phyloP scores from a whole-genome alignment of 1,140 invertebrate species.

The Leptonema lineaticorne region DNA sequence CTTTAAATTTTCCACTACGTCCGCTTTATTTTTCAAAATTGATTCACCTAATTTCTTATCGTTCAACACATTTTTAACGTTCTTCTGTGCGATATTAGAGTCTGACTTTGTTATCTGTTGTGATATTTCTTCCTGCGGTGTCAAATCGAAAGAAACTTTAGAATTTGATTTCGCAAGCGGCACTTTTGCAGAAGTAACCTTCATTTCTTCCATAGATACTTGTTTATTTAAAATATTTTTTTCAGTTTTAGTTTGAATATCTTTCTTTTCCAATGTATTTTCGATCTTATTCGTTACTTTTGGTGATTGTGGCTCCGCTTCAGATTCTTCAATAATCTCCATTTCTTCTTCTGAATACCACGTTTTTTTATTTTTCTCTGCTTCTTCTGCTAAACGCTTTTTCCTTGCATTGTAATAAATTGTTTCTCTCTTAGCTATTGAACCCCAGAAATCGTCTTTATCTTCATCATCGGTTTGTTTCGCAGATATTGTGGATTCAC shows the following conservation, averaged over 20 bases:
- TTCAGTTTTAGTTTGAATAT: not conserved
- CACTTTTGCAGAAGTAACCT: not conserved
- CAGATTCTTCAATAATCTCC: conserved; percentile 18
- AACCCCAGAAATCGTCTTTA: conserved; percentile 57
- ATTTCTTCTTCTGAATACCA: conserved; percentile 50
- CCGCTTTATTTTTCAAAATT: not conserved
- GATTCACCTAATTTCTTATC: not conserved
- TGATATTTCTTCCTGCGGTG: not conserved
- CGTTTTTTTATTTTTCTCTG: conserved; percentile 47
- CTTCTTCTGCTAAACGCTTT: conserved; percentile 49
- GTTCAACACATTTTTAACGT: conserved; percentile 4
- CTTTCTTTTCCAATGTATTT: not conserved
- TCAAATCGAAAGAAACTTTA: conserved; percentile 17
- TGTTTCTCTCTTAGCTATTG: conserved; percentile 58
- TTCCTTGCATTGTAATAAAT: conserved; percentile 55
- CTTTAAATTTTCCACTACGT: not conserved
- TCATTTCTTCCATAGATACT: not conserved
- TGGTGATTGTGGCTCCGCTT: too few species aligned
- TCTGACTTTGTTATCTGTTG: too few species aligned
- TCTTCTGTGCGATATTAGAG: too few species aligned
- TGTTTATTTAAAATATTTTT: not conserved
- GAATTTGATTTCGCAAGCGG: conserved; percentile 1
- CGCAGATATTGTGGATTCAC: not conserved
- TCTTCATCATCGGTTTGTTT: conserved; percentile 39
- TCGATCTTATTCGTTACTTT: not conserved